Evolutionary conservation across 1,140 invertebrate genomes (phyloP), one percentile per base, ranked within the genome.

Genomic region (Euura saliciscinereae): DNA sequence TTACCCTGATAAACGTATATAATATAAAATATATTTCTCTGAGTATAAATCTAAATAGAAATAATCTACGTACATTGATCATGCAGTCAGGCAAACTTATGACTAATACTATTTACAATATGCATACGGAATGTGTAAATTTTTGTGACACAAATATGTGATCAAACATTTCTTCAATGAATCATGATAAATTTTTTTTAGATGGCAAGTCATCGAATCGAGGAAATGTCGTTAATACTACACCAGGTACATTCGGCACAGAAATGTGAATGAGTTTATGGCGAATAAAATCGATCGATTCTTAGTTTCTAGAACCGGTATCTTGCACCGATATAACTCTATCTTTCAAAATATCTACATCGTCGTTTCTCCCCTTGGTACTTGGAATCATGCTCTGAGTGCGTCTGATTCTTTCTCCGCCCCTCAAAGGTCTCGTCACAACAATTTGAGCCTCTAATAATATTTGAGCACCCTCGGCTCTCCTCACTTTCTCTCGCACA

Each of bases 391-490:
- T 91, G 43, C 90, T 91, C 75, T 90, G 87, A 0, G 89, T 87
- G 73, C 91, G 84, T 80, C 90, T 81, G 42, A 91, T 87, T 75
- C 85, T 80, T 46, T 89, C 88, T n/a, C 83, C 83, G 65, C 74
- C 77, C 69, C 74, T 78, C 66, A 74, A 43, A 6, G 79, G 78
- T 59, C 78, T 79, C 4, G 78, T 83, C 72, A 90, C 88, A 71
- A 90, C 86, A 44, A 94, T 83, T 81, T 91, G 89, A 28, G 91
- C 88, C 78, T 93, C 91, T 43, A 94, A 78, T 43, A 92, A 83
- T 79, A 93, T 89, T 74, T 92, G 90, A 11, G 90, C 90, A 70
- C 90, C 87, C 83, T 94, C 93, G 6, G 92, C 91, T 69, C 88
- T 83, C 67, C 88, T 88, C 70, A 93, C 91, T 86, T 93, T 94